Evolutionary conservation across 2,113 vertebrate genomes (phyloP), one percentile per base, ranked within the genome.

Genomic region (Leucopsar rothschildi): DNA sequence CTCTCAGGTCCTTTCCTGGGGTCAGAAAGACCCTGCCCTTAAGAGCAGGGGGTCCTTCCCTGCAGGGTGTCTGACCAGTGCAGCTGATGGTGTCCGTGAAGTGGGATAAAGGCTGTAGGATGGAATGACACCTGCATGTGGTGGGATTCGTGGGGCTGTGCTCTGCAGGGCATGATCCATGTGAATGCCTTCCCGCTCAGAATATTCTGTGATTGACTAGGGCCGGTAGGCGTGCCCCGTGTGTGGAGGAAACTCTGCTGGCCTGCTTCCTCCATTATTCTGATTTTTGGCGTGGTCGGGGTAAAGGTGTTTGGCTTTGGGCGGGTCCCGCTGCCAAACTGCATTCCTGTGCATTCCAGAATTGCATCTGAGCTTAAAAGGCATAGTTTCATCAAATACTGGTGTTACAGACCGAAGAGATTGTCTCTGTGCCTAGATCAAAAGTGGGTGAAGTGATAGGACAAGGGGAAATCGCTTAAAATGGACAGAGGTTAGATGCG

Each of bases 241-340:
- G 9, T 10, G 40, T 7, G 33, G 20, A 49, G 31, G 5, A 28
- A 16, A 15, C 12, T 8, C 15, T 4, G 5, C 63, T 10, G 50
- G 12, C 27, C 28, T 52, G 3, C 9, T 35, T 66, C 22, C 22
- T 91, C 17, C 47, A 28, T 52, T 52, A 0, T 37, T 75, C 47
- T 28, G 20, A 13, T 0, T 22, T 53, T 37, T 4, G 17, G 21
- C 1, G 0, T 2, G 8, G n/a, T 35, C 12, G 2, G 39, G 18
- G 23, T 73, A 15, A 61, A 75, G 31, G 56, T 31, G 37, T 40
- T 64, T 7, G 60, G n/a, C 1, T 0, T 22, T 55, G 19, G 57
- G 20, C 2, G 16, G n/a, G 55, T 40, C 37, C 19, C 1, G 1
- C n/a, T 53, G 83, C 52, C 23, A 13, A 33, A 11, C 31, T 14